Evolutionary conservation across 2,888 invertebrate species (phyloP).

Genomic region (Papilio elwesi): DNA sequence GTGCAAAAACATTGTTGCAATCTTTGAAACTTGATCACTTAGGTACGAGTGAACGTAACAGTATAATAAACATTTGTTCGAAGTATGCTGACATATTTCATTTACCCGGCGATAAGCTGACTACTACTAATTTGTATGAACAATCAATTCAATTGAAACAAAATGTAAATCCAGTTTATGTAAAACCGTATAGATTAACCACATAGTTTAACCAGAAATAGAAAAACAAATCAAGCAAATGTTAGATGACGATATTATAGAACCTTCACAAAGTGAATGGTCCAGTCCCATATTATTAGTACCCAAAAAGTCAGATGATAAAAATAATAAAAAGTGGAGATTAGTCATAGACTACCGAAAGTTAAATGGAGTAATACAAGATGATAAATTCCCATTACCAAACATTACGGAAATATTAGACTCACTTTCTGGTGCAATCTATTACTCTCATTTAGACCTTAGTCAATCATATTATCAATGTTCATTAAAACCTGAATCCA

Average conservation of each 20-base stretch:
- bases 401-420: too few species aligned
- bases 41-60: conserved; percentile 31
- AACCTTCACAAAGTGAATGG: neutral
- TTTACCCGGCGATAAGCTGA: conserved; percentile 34
- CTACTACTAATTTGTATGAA: conserved; percentile 29
- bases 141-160: conserved; percentile 38
- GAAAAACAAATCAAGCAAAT: conserved; percentile 37
- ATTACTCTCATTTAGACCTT: too few species aligned
- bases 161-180: neutral
- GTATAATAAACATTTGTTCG: conserved; percentile 35
- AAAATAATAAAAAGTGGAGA: neutral
- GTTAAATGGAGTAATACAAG: too few species aligned
- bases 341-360: too few species aligned
- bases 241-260: conserved; percentile 1
- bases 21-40: conserved; percentile 37
- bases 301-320: neutral
- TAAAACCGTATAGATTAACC: conserved; percentile 35
- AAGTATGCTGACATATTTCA: conserved; percentile 40
- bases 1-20: conserved; percentile 35
- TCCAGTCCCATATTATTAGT: neutral
- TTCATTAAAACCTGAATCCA: too few species aligned
- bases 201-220: conserved; percentile 30
- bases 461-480: too few species aligned
- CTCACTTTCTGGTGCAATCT: too few species aligned
- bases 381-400: too few species aligned